phyloP scores from a whole-genome alignment of 2,797 vertebrate species.

The Dicrostonyx torquatus region DNA sequence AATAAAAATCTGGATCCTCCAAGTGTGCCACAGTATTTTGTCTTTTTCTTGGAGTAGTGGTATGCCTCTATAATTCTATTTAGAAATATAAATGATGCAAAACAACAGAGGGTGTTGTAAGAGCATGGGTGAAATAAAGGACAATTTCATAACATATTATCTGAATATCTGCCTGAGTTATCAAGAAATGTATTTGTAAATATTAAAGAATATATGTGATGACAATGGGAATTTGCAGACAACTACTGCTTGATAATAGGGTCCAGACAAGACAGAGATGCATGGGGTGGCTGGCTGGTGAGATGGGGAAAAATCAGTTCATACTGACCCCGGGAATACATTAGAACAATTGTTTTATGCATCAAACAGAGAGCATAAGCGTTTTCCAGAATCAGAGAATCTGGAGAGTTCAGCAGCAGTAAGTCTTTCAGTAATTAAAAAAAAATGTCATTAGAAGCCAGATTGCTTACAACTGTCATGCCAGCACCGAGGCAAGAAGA shows the following conservation, averaged over 20 bases:
- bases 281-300: not conserved
- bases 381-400: not conserved
- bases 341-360: not conserved
- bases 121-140: not conserved
- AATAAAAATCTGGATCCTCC: not conserved
- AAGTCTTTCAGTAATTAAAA: not conserved
- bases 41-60: not conserved
- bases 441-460: not conserved
- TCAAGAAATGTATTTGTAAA: not conserved
- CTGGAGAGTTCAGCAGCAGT: not conserved
- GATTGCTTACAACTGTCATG: not conserved
- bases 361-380: not conserved
- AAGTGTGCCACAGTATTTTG: not conserved
- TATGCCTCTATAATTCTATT: not conserved
- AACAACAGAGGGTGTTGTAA: accelerated
- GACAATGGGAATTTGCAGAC: not conserved
- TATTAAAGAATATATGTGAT: not conserved
- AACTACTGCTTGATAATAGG: not conserved
- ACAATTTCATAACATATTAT: not conserved
- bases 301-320: not conserved
- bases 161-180: not conserved
- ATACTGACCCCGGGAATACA: not conserved
- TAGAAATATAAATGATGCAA: not conserved
- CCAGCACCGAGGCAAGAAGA: not conserved
- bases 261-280: not conserved